Evolutionary conservation across 2,888 invertebrate genomes (phyloP).

Genomic region (Hirtodrosophila histrioides): DNA sequence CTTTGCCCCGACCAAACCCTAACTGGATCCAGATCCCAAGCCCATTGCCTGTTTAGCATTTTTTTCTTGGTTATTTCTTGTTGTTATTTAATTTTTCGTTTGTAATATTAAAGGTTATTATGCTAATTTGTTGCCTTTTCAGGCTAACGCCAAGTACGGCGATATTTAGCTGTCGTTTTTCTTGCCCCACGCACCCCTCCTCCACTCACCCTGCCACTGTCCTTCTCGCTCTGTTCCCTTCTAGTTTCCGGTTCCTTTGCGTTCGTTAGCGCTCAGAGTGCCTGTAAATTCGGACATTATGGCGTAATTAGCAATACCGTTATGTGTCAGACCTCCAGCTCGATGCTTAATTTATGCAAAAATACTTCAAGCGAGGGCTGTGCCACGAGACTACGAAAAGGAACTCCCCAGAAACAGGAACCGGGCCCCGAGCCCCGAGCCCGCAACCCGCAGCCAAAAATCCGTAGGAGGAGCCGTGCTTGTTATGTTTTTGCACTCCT

Average conservation of each 20-base stretch:
- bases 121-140: slow-evolving; percentile 70
- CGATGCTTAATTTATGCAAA: slow-evolving; percentile 75
- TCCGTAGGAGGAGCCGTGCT: slow-evolving; percentile 31
- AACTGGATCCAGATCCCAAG: slow-evolving; percentile 7
- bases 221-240: neutral
- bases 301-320: slow-evolving; percentile 75
- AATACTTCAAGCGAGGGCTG: slow-evolving; percentile 28
- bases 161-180: neutral
- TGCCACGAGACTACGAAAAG: neutral
- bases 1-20: slow-evolving; percentile 7
- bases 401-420: neutral
- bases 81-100: slow-evolving; percentile 77
- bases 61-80: slow-evolving; percentile 44
- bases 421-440: neutral
- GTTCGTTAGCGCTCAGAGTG: slow-evolving; percentile 21
- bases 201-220: neutral
- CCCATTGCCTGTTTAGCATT: slow-evolving; percentile 55
- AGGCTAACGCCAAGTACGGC: slow-evolving; percentile 17
- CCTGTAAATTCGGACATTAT: slow-evolving; percentile 69
- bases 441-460: neutral
- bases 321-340: slow-evolving; percentile 57
- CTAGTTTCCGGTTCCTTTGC: slow-evolving; percentile 18
- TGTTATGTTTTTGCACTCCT: slow-evolving; percentile 6
- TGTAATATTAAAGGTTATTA: slow-evolving; percentile 80
- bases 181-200: neutral